Conservation (phyloP, 2,888 invertebrate species). For the Tenthredo amoena region DNA sequence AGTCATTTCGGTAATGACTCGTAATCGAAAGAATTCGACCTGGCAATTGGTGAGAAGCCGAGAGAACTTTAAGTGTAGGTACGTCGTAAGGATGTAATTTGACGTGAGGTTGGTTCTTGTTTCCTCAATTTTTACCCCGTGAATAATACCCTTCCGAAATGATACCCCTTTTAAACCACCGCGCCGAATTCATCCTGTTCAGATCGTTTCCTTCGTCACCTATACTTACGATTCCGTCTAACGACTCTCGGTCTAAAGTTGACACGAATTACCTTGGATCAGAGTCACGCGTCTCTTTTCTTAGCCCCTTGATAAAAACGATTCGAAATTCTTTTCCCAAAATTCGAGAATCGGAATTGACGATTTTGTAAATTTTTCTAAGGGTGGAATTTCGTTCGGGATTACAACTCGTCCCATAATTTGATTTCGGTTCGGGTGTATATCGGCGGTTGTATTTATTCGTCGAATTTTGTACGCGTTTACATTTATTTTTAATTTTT, state of each 20-base stretch:
- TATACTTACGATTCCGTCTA: not conserved
- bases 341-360: no score
- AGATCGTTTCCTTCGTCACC: not conserved
- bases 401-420: no score
- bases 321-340: no score
- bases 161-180: slow-evolving; percentile 57
- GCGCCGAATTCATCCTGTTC: not conserved
- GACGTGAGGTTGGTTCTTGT: slow-evolving; percentile 8
- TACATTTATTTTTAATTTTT: no score
- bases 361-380: no score
- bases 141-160: slow-evolving; percentile 63
- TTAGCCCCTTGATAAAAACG: no score
- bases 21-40: not conserved
- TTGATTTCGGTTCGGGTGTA: no score
- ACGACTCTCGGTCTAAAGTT: not conserved
- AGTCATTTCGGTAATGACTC: not conserved
- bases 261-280: slow-evolving; percentile 23
- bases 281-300: not conserved
- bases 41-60: not conserved
- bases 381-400: no score
- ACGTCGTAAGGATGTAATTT: not conserved
- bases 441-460: no score
- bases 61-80: not conserved
- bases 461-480: no score
- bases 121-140: slow-evolving; percentile 58